These are phyloP conservation scores for Idaea aversata DNA, from an alignment of 2,888 invertebrate species.

Conservation along the genomic window DNA sequence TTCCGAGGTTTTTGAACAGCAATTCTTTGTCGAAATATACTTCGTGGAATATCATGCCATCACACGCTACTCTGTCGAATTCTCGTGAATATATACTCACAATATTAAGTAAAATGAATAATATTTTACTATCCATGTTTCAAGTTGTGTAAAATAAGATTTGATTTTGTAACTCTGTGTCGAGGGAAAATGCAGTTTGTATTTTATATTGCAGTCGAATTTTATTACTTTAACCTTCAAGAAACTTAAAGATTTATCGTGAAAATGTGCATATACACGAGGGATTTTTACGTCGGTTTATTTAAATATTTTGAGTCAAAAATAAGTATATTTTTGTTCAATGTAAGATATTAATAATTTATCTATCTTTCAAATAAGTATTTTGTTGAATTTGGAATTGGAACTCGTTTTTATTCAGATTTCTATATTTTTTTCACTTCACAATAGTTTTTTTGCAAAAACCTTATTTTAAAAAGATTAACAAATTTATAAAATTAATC, in stretches of 20 bases:
- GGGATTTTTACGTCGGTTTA: not conserved
- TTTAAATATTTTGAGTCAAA: not conserved
- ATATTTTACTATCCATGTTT: conserved; percentile 12
- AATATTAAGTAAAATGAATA: conserved; percentile 1
- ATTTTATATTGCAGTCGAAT: not conserved
- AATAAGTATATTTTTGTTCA: too few relatives aligned
- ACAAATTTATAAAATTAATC: too few relatives aligned
- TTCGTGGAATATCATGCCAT: conserved; percentile 57
- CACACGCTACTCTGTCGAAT: conserved; percentile 39
- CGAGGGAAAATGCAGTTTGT: not conserved
- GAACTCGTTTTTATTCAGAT: too few relatives aligned
- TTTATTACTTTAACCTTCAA: not conserved
- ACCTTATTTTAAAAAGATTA: too few relatives aligned
- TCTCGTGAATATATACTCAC: conserved; percentile 13
- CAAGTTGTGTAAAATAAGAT: conserved; percentile 19
- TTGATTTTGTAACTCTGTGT: conserved; percentile 16
- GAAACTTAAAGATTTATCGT: not conserved
- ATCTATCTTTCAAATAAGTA: too few relatives aligned
- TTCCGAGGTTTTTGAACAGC: conserved; percentile 45
- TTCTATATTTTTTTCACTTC: too few relatives aligned
- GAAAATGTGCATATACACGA: not conserved
- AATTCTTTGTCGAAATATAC: conserved; percentile 56
- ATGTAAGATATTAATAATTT: too few relatives aligned
- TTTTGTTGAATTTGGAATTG: too few relatives aligned
- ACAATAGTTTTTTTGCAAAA: too few relatives aligned